A percentile compares a stretch with the other conserved stretches of the same genome.
Evolutionary conservation across 2,888 invertebrate genomes (phyloP).

Genomic region (Mesorhabditis spiculigera): DNA sequence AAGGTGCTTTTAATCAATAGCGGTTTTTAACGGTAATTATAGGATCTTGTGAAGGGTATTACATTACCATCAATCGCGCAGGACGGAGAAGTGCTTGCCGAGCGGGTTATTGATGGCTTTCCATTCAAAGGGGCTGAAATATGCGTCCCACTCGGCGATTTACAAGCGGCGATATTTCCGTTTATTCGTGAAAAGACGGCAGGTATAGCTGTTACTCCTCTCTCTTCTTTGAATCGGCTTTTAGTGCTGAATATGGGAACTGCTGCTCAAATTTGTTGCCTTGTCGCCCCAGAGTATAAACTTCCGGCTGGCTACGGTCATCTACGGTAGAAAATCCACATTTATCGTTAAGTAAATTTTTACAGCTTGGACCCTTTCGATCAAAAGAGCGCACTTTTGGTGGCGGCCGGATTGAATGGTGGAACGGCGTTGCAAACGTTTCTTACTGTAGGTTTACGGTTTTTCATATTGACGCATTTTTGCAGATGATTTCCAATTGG

Average conservation of each 20-base stretch:
- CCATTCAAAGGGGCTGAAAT: not conserved
- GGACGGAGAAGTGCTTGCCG: no score
- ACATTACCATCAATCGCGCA: no score
- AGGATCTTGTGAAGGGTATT: no score
- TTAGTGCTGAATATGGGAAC: slow-evolving; percentile 1
- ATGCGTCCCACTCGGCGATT: not conserved
- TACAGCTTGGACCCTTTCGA: not conserved
- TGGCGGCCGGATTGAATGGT: slow-evolving; percentile 2
- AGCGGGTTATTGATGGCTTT: not conserved
- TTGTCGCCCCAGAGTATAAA: not conserved
- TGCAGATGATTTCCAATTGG: slow-evolving; percentile 2
- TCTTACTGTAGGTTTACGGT: not conserved
- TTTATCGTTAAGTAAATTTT: not conserved
- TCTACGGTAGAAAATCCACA: not conserved
- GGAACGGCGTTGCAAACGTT: not conserved
- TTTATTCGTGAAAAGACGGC: not conserved
- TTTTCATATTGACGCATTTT: not conserved
- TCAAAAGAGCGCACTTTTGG: not conserved
- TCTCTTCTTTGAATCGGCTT: not conserved
- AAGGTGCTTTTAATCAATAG: no score
- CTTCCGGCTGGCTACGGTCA: not conserved
- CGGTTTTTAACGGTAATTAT: no score
- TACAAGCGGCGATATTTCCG: not conserved
- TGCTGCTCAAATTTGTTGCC: slow-evolving; percentile 3
- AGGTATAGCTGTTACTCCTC: not conserved